These are phyloP conservation scores for Corythornis cristatus DNA, from an alignment of 2,113 vertebrate genomes.

Conservation along the genomic window DNA sequence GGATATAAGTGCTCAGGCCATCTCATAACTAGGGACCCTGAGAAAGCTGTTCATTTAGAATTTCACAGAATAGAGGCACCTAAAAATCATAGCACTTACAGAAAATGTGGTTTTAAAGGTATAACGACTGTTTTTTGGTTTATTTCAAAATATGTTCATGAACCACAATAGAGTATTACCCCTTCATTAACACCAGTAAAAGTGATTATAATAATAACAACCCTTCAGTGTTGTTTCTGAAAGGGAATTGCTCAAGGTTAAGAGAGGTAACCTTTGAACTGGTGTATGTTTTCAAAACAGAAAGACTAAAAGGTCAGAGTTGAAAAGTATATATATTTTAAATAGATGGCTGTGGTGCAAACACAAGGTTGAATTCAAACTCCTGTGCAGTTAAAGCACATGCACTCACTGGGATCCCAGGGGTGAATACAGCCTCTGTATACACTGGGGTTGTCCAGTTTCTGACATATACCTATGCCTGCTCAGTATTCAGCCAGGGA, in stretches of 20 bases:
- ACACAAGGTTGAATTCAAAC: slow-evolving; percentile 18
- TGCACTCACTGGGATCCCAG: background rate
- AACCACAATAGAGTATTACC: slow-evolving; percentile 29
- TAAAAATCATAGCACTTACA: background rate
- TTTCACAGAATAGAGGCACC: background rate
- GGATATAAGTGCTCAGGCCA: background rate
- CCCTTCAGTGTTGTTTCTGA: slow-evolving; percentile 5
- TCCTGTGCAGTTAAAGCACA: background rate
- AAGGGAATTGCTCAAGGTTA: slow-evolving; percentile 39
- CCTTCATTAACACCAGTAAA: slow-evolving; percentile 34
- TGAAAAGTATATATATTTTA: slow-evolving; percentile 65
- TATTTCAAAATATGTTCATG: slow-evolving; percentile 19
- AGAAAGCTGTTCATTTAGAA: background rate
- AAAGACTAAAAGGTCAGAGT: slow-evolving; percentile 57
- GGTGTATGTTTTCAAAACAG: slow-evolving; percentile 51
- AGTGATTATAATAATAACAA: slow-evolving; percentile 42
- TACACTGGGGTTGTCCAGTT: background rate
- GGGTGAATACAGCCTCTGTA: slow-evolving; percentile 36
- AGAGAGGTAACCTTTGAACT: slow-evolving; percentile 54
- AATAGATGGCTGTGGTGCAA: slow-evolving; percentile 38
- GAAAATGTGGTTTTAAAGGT: slow-evolving; percentile 1
- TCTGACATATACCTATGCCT: background rate
- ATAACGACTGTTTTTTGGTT: background rate
- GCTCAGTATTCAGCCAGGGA: background rate
- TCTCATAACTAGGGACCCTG: slow-evolving; percentile 28